These are phyloP conservation scores for Strix aluco DNA, from an alignment of 2,113 vertebrate species.

Conservation along the genomic window DNA sequence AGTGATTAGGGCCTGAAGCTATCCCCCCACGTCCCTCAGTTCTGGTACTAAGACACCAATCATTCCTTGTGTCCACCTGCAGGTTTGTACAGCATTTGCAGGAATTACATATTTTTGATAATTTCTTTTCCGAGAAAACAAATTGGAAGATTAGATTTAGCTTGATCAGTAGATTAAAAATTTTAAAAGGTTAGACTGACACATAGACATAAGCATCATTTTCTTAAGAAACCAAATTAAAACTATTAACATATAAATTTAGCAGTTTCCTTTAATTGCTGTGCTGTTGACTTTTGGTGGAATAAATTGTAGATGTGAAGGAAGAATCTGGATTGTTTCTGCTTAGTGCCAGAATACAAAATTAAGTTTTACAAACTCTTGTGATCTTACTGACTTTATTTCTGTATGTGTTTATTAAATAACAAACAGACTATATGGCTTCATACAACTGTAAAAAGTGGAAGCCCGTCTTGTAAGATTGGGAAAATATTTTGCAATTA, in stretches of 20 bases:
- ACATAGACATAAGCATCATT: neutral
- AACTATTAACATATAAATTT: neutral
- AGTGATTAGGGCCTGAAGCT: neutral
- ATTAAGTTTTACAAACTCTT: neutral
- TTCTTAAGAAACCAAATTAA: neutral
- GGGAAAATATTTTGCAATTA: neutral
- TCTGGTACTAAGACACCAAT: neutral
- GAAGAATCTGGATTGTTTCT: neutral
- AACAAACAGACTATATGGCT: neutral
- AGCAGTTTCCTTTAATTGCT: neutral
- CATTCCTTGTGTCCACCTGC: neutral
- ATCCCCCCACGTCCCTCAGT: accelerated
- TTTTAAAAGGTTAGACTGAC: neutral
- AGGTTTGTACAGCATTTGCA: neutral
- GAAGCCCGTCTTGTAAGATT: neutral
- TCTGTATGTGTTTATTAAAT: neutral
- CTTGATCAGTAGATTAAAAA: neutral
- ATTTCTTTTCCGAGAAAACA: neutral
- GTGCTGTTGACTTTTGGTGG: neutral
- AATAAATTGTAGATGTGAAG: neutral
- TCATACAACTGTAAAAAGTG: neutral
- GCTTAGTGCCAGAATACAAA: neutral
- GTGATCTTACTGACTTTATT: neutral
- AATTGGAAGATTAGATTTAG: neutral
- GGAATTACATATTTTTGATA: neutral